These are phyloP conservation scores for Camelus bactrianus DNA, from an alignment of 2,113 vertebrate genomes.

Conservation along the genomic window DNA sequence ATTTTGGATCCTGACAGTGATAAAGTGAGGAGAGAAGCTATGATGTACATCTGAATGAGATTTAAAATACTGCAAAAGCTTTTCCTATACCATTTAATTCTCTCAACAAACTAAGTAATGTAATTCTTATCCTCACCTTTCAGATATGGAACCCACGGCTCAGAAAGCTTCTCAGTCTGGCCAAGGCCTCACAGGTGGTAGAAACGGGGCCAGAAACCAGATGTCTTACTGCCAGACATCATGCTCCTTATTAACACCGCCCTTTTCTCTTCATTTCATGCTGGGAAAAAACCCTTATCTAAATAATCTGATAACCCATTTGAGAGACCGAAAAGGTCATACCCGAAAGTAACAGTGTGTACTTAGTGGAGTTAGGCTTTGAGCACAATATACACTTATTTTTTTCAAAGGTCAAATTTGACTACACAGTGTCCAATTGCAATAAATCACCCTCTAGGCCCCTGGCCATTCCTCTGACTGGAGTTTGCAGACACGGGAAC, in stretches of 20 bases:
- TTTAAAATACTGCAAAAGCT: background rate
- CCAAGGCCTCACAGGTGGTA: background rate
- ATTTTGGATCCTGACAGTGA: background rate
- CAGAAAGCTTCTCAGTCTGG: background rate
- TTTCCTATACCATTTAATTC: background rate
- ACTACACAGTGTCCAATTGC: background rate
- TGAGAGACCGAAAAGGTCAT: constrained; percentile 6
- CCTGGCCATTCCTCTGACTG: background rate
- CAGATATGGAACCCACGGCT: background rate
- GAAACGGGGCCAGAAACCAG: background rate
- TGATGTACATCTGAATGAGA: background rate
- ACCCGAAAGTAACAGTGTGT: background rate
- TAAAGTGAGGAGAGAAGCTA: background rate
- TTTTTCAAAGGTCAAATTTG: constrained; percentile 56
- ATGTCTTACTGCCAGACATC: background rate
- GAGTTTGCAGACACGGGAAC: background rate
- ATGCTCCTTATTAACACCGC: background rate
- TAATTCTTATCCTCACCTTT: background rate
- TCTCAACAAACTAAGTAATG: background rate
- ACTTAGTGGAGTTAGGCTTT: background rate
- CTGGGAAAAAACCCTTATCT: background rate
- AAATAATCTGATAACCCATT: constrained; percentile 28
- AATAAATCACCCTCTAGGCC: background rate
- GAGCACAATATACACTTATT: background rate
- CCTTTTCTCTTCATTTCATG: background rate